Evolutionary conservation across 1,140 invertebrate genomes (phyloP), one percentile per base, ranked within the genome.

Genomic region (Telenomus remus): DNA sequence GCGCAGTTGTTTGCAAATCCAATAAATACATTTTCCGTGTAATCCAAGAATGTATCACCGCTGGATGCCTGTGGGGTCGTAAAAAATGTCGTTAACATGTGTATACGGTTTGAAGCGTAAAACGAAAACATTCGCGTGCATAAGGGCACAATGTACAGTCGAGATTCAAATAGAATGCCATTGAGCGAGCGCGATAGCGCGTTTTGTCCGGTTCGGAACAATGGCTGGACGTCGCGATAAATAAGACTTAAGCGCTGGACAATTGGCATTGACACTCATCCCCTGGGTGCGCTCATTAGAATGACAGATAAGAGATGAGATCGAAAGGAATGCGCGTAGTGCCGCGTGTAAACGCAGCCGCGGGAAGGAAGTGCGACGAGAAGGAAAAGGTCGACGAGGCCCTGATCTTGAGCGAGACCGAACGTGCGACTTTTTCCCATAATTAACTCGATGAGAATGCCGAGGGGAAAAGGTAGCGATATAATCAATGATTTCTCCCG

Each of bases 361-460:
- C 48, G 42, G 53, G 13, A 16, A 70, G 72, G 66, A 76, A 59
- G 53, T 48, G 43, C 12, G 34, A 56, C 51, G 34, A 39, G 39
- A 46, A 53, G 55, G 72, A 66, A 81, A 78, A 80, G 69, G 69
- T 66, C 59, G 53, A 43, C 51, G 68, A 79, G 78, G 65, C 81
- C 82, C 72, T 87, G 85, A 87, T 86, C 84, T 86, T 86, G 84
- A 81, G 69, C 79, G 54, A 77, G 76, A 77, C 73, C 33, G 63
- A 64, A 80, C 84, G 82, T 87, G 86, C 54, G 85, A 87, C 69
- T 82, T 80, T 78, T 85, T 85, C 85, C 72, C 85, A 85, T 83
- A 82, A 82, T 87, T 87, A 85, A 74, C 77, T 61, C 61, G 54
- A 56, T 68, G 77, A 84, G 77, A 84, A 84, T 82, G 68, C 79